Evolutionary conservation across 2,113 vertebrate genomes (phyloP), one percentile per base, ranked within the genome.

Genomic region (Butorides virescens): DNA sequence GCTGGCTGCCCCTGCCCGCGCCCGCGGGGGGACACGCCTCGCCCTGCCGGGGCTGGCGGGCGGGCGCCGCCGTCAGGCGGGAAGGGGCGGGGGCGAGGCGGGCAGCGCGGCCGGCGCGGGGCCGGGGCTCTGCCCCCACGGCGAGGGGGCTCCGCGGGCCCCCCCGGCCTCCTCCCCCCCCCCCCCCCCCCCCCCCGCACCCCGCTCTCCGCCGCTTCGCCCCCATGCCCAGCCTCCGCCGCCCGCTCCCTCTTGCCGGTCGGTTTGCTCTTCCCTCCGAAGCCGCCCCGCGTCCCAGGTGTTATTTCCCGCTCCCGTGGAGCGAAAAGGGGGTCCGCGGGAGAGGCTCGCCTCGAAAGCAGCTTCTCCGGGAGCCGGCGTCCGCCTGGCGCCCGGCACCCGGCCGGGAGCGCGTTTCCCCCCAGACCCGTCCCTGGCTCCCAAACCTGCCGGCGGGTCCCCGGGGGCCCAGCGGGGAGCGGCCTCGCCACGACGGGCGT

Each of bases 201-300:
- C 15, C 26, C 52, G 11, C 13, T 21, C 1, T 19, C 15, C 21
- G 13, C 36, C 27, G 15, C 2, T n/a, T 10, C 29, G 6, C 8
- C 42, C 11, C 11, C 13, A 6, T 5, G 47, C 7, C 8, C 27
- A 2, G 29, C 29, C n/a, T 15, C 10, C 36, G 22, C 50, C 11
- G 10, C 16, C 5, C 23, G 3, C 47, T 34, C 29, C 20, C 23
- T 8, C 26, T 2, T 1, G 34, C 4, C 34, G 47, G 15, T 9
- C 4, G 3, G 29, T 10, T 26, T 3, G 17, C 8, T 9, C 5
- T 9, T 10, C 17, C 13, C 34, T 27, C 37, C 9, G 0, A 2
- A 22, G 17, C 36, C n/a, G 18, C 42, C 0, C 27, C 2, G 36
- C 21, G 5, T 6, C 37, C 13, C 30, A 1, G 10, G n/a, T 4